Evolutionary conservation across 2,888 invertebrate genomes (phyloP), one percentile per base, ranked within the genome.

Genomic region (Amblyjoppa fuscipennis): DNA sequence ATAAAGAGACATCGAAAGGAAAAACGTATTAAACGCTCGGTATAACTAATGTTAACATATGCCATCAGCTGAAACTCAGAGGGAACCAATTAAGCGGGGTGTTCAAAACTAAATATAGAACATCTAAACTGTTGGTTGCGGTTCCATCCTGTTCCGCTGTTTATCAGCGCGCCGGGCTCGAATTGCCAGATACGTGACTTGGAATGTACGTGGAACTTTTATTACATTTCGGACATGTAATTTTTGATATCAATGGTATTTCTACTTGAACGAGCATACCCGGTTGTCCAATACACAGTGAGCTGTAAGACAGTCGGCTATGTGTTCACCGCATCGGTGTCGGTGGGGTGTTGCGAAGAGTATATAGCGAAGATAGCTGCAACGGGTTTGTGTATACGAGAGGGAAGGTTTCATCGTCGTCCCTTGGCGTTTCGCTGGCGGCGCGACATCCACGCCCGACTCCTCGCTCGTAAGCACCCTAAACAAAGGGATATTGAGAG

Each of bases 401-500:
- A 38, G 66, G 28, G 28, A 71, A 70, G 56, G 41, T 51, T 20
- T 74, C 38, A 68, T 74, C 77, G 66, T 78, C 78, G 78, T 83
- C 86, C 87, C 81, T 88, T 90, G 89, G 89, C 90, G 91, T 90
- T 91, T 91, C 90, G 89, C 81, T 89, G 87, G 90, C 89, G 89
- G 88, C 90, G 90, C 90, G 92, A 92, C 92, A 92, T 92, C 90
- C 91, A 90, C 90, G 90, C 90, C 89, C 90, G 89, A 91, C 90
- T 91, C 90, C 90, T 90, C 90, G 91, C 84, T 84, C 85, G 85
- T 91, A 91, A 92, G 92, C 92, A 91, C 91, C 93, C 92, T 91
- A 92, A 93, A 93, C 93, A 93, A 93, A 93, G 91, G 93, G 92
- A 93, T 93, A 93, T 93, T 91, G 93, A 93, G 92, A 92, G 91